A percentile compares a stretch with the other conserved stretches of the same genome.
Conservation (phyloP, 2,888 invertebrate species). For the Yponomeuta evonymella region DNA sequence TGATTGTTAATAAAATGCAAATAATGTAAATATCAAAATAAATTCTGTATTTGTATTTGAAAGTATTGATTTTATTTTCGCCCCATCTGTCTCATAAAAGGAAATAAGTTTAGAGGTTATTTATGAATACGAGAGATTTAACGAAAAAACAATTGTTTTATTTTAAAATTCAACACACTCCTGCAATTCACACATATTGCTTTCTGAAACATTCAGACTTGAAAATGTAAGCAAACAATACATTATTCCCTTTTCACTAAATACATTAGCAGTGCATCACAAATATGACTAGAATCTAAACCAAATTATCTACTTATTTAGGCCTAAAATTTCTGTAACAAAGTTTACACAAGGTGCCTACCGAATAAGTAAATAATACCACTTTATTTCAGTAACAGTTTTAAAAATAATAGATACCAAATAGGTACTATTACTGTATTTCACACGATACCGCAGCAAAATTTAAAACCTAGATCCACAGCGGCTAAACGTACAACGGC, state of each 20-base stretch:
- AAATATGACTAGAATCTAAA: background rate
- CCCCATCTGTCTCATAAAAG: background rate
- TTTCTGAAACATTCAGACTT: background rate
- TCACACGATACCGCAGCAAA: background rate
- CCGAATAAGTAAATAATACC: background rate
- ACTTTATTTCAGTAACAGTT: background rate
- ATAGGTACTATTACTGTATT: background rate
- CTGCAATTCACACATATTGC: background rate
- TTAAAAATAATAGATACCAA: background rate
- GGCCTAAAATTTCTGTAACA: background rate
- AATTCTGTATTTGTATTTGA: conserved; percentile 84
- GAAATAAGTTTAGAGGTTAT: background rate
- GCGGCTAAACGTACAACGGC: too few relatives aligned
- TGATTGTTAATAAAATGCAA: conserved; percentile 87
- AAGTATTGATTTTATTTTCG: conserved; percentile 25
- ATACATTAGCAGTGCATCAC: background rate
- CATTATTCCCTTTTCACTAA: background rate
- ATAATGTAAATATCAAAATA: conserved; percentile 84
- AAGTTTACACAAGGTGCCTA: background rate
- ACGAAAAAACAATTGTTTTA: background rate
- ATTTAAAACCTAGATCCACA: background rate
- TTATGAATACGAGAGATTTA: background rate
- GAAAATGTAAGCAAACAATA: background rate
- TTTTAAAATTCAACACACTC: background rate
- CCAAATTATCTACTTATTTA: background rate